These are phyloP conservation scores for Bellardia bayeri DNA, from an alignment of 2,888 invertebrate species.

Conservation along the genomic window DNA sequence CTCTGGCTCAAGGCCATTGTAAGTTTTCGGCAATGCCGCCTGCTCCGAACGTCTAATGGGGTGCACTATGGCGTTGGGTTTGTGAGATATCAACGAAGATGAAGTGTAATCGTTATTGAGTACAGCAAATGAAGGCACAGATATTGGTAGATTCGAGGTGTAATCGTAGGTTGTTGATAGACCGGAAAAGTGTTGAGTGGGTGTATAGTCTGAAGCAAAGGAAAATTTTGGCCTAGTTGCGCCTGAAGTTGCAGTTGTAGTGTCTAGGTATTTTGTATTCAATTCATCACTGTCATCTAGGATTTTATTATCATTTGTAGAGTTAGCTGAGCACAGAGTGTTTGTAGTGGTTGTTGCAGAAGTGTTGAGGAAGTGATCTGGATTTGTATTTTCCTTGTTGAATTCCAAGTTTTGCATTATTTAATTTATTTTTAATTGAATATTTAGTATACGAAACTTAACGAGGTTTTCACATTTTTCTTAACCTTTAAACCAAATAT, in stretches of 20 bases:
- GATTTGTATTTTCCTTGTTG: constrained; percentile 73
- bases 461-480: constrained; percentile 55
- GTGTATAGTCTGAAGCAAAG: constrained; percentile 76
- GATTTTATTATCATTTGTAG: constrained; percentile 62
- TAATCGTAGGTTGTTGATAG: constrained; percentile 54
- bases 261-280: constrained; percentile 42
- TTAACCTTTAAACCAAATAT: background rate
- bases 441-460: constrained; percentile 22
- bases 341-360: constrained; percentile 57
- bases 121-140: constrained; percentile 76
- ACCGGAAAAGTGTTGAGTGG: constrained; percentile 31
- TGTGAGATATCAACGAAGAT: constrained; percentile 75
- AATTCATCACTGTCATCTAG: constrained; percentile 38
- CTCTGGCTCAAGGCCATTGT: constrained; percentile 55
- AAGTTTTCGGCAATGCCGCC: constrained; percentile 68
- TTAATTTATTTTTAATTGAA: constrained; percentile 48
- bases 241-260: background rate
- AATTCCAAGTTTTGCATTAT: constrained; percentile 75
- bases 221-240: constrained; percentile 79
- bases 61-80: constrained; percentile 86
- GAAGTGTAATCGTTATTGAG: constrained; percentile 77
- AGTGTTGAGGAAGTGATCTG: constrained; percentile 73
- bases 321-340: constrained; percentile 62
- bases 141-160: constrained; percentile 74
- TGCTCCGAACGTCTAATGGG: constrained; percentile 84